Base-by-base conservation (phyloP, 2,888 invertebrate genomes). In the Campopleginae sp. region DNA sequence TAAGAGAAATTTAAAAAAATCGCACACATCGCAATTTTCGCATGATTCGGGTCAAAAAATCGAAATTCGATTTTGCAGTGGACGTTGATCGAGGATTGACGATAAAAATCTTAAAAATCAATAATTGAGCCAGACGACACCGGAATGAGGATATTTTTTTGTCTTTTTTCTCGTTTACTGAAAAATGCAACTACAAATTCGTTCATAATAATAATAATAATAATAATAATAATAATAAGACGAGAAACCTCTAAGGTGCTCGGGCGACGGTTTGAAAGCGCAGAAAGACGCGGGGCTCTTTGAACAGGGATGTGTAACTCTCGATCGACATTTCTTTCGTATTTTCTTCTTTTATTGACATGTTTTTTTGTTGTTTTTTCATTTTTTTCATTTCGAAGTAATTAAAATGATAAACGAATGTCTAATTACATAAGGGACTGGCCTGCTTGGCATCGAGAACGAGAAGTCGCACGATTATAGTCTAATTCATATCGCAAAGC, bases 171-270 rank as follows among this genome's bases (percentile, higher is more conserved):
- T 23, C 70, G 33, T 70, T 76, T 61, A 84, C 70, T 75, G 70
- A 80, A 75, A 74, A 80, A 75, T 80, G 42, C 71, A 42, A 58
- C 71, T 80, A 58, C 48, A 84, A 71, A 76, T 48, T 77, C 71
- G 8, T 76, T 71, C 54, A 33, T 77, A 19, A 27, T 76, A 31
- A 44, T 75, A 46, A 75, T 76, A 76, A 76, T 65, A 75, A 65
- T 65, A 58, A 61, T 44, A 66, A 81, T 68, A 54, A 58, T 75
- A 74, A 66, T 72, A 72, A 71, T 71, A 71, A 54, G 33, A 42
- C 42, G 80, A 63, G 46, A 70, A 48, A 61, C 75, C 75, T 66
- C 33, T 61, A 48, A 63, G 70, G 70, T 48, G 76, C 61, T 71
- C 63, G 54, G 61, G 68, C 27, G 70, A 76, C 70, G 46, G 61